Evolutionary conservation across 2,113 vertebrate species (phyloP).

Genomic region (Monopterus albus): DNA sequence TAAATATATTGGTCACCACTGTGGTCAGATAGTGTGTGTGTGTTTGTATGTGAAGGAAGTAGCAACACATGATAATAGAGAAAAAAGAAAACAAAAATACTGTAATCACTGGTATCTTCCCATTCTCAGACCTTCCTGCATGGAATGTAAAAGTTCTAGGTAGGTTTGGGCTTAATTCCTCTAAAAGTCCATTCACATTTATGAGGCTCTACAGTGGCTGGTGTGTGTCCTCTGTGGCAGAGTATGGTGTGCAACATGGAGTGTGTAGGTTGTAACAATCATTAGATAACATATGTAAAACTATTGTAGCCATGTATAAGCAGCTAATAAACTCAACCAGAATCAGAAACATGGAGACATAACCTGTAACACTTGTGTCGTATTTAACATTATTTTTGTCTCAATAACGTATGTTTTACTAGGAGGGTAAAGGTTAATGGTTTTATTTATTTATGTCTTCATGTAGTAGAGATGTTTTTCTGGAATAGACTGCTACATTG

Average conservation of each 20-base stretch:
- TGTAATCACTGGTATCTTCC: slow-evolving; percentile 20
- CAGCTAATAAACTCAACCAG: no score
- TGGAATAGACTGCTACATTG: no score
- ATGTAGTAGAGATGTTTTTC: no score
- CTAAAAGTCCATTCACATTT: slow-evolving; percentile 2
- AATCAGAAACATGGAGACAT: slow-evolving; percentile 8
- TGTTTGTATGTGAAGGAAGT: not conserved
- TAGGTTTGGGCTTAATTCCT: not conserved
- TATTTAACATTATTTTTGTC: no score
- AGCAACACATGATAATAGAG: slow-evolving; percentile 2
- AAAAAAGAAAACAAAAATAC: slow-evolving; percentile 10
- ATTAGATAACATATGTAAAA: no score
- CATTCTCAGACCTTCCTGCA: not conserved
- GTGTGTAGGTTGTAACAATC: no score
- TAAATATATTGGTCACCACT: slow-evolving; percentile 67
- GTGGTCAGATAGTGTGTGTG: slow-evolving; percentile 18
- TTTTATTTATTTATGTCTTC: no score
- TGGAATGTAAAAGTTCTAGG: not conserved
- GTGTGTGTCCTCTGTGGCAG: not conserved
- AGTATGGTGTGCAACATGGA: no score
- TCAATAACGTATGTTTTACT: no score
- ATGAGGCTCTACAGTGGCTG: not conserved
- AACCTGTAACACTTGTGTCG: no score
- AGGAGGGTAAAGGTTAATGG: no score
- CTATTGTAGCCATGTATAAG: no score